Evolutionary conservation across 2,797 vertebrate species (phyloP), one percentile per base, ranked within the genome.

Genomic region (Myripristis murdjan): DNA sequence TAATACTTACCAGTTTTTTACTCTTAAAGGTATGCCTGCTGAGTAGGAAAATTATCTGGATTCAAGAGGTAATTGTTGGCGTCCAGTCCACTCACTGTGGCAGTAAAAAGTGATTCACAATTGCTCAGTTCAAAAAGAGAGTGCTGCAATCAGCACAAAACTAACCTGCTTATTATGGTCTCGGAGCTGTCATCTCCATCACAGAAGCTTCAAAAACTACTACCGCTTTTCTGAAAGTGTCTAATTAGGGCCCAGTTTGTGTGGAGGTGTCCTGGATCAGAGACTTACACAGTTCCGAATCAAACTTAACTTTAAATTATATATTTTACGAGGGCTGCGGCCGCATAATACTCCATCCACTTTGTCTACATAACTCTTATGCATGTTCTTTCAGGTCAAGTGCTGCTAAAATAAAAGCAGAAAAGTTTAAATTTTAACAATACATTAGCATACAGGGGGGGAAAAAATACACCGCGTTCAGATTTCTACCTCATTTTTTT

Each of bases 41-140:
- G 79, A 83, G 64, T 66, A 86, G 82, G 83, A 88, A 86, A 87
- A 90, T 86, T 79, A 79, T 65, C 71, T 87, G 60, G 73, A 67
- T 85, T 83, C 63, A 81, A 78, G 86, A 64, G 39, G 64, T 65
- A 82, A 78, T 70, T 64, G 78, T 81, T 81, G 77, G 73, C 79
- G 80, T 87, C 80, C 83, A 63, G 67, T 51, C 75, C 28, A 73
- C 87, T 61, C 56, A 72, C 52, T 69, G 75, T 47, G 31, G 64
- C 48, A 18, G 49, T 64, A 79, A 59, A 83, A 79, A 85, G 68
- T 75, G 70, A 76, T 76, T 79, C 73, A 64, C 65, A 51, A 71
- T 83, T 73, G 57, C 76, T 78, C 66, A 64, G 71, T 82, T 84
- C 65, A 75, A 83, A 77, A 3, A 24, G 59, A 41, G 46, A 63